Base-by-base conservation (phyloP, 2,797 vertebrate species). In the Pipistrellus pipistrellus region DNA sequence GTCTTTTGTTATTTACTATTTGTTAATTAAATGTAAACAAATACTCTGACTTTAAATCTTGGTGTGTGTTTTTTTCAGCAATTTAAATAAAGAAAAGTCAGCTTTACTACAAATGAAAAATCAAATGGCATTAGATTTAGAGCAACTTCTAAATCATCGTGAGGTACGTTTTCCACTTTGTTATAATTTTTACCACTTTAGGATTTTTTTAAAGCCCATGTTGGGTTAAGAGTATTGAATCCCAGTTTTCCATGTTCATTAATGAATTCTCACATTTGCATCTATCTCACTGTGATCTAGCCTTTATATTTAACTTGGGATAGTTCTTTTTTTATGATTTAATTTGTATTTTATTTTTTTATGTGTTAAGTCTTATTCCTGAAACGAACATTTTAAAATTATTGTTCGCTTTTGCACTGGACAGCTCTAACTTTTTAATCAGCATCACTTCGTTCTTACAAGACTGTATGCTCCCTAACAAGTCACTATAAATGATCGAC, bases 51-150 rank as follows among this genome's bases (percentile, higher is more conserved):
- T 80, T 98, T 95, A 44, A 88, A 89, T 82, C n/a, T 86, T 46
- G 53, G 3, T 21, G 4, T 59, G 18, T 91, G 96, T 96, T 96
- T 98, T 97, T 96, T 96, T 76, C 98, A 99, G 99, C 97, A 98
- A 98, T 81, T 98, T 99, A 98, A 99, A 98, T 98, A 99, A 99
- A 98, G 99, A 99, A 96, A 99, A 99, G 85, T 98, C 98, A 27
- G 95, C 98, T 95, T 98, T 99, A 94, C 98, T 99, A 89, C 99
- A 99, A 96, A 98, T 99, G 98, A 99, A 99, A 98, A 99, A 99
- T 98, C 99, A 99, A 98, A 99, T 99, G 99, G 98, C 99, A 2
- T 98, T 99, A 72, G 99, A 99, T 98, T 98, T 99, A 97, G 99
- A 99, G 97, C 97, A 98, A 96, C 99, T 99, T 95, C 99, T 99